Evolutionary conservation across 2,888 invertebrate species (phyloP).

Genomic region (Ferrisia virgata): DNA sequence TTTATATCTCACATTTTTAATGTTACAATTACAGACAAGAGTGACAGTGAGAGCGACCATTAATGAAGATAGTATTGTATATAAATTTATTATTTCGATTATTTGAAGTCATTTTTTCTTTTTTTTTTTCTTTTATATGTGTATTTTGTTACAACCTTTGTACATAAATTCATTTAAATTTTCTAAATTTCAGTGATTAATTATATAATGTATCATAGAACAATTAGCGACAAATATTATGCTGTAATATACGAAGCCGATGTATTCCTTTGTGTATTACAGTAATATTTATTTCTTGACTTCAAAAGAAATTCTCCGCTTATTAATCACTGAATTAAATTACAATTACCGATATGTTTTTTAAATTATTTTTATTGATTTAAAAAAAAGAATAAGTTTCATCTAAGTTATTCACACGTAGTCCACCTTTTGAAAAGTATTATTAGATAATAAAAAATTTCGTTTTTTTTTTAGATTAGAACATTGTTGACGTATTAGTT

Average conservation of each 20-base stretch:
- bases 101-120: not conserved
- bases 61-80: not conserved
- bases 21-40: constrained; percentile 70
- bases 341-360: not conserved
- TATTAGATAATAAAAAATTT: not conserved
- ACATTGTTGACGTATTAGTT: too few relatives aligned
- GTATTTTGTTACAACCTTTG: constrained; percentile 22
- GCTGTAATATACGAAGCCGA: not conserved
- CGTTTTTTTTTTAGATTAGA: not conserved
- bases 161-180: not conserved
- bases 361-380: constrained; percentile 5
- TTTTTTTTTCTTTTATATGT: not conserved
- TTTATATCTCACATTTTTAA: constrained; percentile 38
- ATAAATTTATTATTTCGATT: not conserved
- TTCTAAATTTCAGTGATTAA: not conserved
- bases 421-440: constrained; percentile 32
- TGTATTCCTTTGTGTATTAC: not conserved
- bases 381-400: not conserved
- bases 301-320: not conserved
- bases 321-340: constrained; percentile 8
- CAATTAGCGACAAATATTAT: not conserved
- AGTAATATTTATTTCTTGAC: not conserved
- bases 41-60: constrained; percentile 84
- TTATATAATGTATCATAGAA: too few relatives aligned
- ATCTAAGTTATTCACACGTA: not conserved